Percentiles rank a stretch among this genome's conserved stretches.
Evolutionary conservation across 2,113 vertebrate species (phyloP).

Genomic region (Anas platyrhynchos): DNA sequence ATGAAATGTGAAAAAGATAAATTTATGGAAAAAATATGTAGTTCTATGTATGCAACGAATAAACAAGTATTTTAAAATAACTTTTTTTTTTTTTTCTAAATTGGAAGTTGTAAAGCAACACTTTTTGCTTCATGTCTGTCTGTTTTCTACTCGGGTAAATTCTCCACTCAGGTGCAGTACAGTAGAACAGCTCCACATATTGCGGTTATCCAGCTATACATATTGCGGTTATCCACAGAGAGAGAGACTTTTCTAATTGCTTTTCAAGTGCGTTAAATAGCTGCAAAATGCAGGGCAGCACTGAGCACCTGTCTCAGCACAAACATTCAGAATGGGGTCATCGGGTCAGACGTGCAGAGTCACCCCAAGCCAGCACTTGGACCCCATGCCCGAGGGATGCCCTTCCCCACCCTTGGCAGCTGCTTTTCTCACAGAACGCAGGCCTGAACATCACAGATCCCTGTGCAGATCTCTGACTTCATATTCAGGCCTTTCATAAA

Average conservation of each 20-base stretch:
- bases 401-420: no score
- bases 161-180: background rate
- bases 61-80: background rate
- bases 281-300: fast-evolving
- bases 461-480: no score
- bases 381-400: fast-evolving
- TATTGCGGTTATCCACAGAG: background rate
- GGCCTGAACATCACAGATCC: no score
- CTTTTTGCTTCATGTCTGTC: background rate
- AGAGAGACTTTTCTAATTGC: background rate
- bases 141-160: background rate
- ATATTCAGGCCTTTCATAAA: no score
- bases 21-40: fast-evolving
- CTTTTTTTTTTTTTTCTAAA: background rate
- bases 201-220: background rate
- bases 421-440: no score
- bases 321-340: fast-evolving
- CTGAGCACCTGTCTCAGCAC: background rate
- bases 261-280: fast-evolving
- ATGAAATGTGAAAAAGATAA: background rate
- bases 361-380: fast-evolving
- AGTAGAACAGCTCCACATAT: background rate
- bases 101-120: background rate
- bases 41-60: background rate
- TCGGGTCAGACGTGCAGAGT: fast-evolving